Conservation (phyloP, 2,797 vertebrate genomes). For the Rhincodon typus region DNA sequence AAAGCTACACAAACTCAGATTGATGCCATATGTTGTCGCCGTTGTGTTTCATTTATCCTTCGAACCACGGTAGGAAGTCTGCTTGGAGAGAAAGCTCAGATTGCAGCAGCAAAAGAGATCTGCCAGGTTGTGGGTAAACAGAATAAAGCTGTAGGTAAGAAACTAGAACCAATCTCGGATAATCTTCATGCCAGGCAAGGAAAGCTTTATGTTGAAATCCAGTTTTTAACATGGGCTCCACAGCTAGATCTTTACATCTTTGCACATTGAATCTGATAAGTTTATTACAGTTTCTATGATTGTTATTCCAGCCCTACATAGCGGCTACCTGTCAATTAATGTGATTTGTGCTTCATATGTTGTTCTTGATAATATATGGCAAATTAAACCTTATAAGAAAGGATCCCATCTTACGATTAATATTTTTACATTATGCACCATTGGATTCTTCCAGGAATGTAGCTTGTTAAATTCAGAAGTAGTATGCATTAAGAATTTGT, state of each 20-base stretch:
- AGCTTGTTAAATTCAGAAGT: neutral
- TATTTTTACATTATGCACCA: neutral
- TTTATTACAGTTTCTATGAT: neutral
- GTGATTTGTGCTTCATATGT: neutral
- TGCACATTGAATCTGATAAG: neutral
- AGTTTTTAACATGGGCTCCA: neutral
- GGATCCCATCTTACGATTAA: neutral
- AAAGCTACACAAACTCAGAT: slow-evolving; percentile 62
- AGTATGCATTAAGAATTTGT: neutral
- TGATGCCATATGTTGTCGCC: slow-evolving; percentile 64
- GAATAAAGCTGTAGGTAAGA: slow-evolving; percentile 74
- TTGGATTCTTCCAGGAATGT: neutral
- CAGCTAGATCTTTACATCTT: neutral
- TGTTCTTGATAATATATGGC: neutral
- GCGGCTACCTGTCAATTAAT: neutral
- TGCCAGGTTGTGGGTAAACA: slow-evolving; percentile 68
- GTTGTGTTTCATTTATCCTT: slow-evolving; percentile 80
- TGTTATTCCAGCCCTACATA: neutral
- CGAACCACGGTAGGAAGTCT: slow-evolving; percentile 72
- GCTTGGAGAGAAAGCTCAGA: slow-evolving; percentile 86
- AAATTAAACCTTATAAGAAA: neutral
- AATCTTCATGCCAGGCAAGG: neutral
- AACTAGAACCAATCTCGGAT: slow-evolving; percentile 45
- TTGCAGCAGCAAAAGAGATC: slow-evolving; percentile 75
- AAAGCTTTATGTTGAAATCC: neutral